These are phyloP conservation scores for Drosophila sordidula DNA, from an alignment of 2,888 invertebrate genomes.

Conservation along the genomic window DNA sequence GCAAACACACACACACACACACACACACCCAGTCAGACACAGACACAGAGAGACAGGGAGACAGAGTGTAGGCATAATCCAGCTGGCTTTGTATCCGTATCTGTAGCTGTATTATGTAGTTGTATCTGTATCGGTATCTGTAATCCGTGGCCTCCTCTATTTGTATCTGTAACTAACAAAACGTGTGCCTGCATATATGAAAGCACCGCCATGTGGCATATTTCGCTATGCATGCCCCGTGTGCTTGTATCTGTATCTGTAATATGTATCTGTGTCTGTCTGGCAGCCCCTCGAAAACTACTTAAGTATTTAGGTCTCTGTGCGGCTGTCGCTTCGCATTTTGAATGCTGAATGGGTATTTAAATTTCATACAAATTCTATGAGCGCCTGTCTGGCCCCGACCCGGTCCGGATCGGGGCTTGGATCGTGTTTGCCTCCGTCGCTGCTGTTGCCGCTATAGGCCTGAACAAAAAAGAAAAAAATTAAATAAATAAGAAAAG, in stretches of 20 bases:
- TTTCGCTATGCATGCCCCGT: conserved; percentile 17
- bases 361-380: conserved; percentile 82
- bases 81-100: conserved; percentile 56
- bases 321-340: conserved; percentile 78
- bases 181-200: conserved; percentile 73
- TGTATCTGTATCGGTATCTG: conserved; percentile 52
- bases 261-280: conserved; percentile 30
- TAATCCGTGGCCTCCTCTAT: conserved; percentile 54
- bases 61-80: conserved; percentile 63
- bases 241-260: conserved; percentile 14
- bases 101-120: conserved; percentile 37
- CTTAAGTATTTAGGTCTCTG: conserved; percentile 82
- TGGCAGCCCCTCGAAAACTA: conserved; percentile 73
- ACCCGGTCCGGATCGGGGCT: conserved; percentile 28
- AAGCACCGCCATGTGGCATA: conserved; percentile 65
- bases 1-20: conserved; percentile 32
- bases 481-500: conserved; percentile 26
- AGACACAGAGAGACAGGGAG: conserved; percentile 14
- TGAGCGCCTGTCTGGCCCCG: conserved; percentile 62
- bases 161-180: conserved; percentile 71
- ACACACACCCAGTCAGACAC: too few species aligned
- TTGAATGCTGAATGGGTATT: conserved; percentile 81
- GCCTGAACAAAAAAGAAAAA: conserved; percentile 47
- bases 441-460: conserved; percentile 25
- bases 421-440: conserved; percentile 52